phyloP scores from a whole-genome alignment of 2,888 invertebrate species.

The Byasa hedistus region DNA sequence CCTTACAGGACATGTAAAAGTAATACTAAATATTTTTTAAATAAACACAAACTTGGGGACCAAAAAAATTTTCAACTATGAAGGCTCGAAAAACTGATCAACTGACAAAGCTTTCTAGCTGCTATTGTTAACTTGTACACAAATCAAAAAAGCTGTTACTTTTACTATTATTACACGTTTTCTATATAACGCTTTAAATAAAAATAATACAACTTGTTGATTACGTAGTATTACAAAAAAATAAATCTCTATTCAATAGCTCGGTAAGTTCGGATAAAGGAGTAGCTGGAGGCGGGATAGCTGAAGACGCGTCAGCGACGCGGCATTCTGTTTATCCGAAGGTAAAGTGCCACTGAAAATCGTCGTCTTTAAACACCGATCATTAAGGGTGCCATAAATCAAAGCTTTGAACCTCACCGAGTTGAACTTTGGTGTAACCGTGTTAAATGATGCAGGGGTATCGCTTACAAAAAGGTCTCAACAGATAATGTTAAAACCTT shows the following conservation, averaged over 20 bases:
- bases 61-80: no score
- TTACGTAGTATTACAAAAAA: conserved; percentile 8
- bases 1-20: no score
- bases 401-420: conserved; percentile 25
- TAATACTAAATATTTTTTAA: no score
- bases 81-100: no score
- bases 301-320: conserved; percentile 19
- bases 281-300: conserved; percentile 7
- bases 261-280: not conserved
- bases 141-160: not conserved
- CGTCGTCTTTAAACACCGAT: conserved; percentile 26
- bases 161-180: not conserved
- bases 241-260: not conserved
- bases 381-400: conserved; percentile 28
- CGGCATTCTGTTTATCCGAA: conserved; percentile 30
- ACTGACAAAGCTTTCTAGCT: no score
- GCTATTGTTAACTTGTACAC: not conserved
- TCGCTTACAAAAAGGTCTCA: conserved; percentile 10
- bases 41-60: no score
- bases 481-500: conserved; percentile 6
- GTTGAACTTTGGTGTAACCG: conserved; percentile 15
- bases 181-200: no score
- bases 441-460: conserved; percentile 21
- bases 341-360: conserved; percentile 27
- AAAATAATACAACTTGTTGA: not conserved